Percentiles rank a stretch among this genome's conserved stretches.
phyloP scores from a whole-genome alignment of 2,113 vertebrate genomes.

The Platycercus adscitus region DNA sequence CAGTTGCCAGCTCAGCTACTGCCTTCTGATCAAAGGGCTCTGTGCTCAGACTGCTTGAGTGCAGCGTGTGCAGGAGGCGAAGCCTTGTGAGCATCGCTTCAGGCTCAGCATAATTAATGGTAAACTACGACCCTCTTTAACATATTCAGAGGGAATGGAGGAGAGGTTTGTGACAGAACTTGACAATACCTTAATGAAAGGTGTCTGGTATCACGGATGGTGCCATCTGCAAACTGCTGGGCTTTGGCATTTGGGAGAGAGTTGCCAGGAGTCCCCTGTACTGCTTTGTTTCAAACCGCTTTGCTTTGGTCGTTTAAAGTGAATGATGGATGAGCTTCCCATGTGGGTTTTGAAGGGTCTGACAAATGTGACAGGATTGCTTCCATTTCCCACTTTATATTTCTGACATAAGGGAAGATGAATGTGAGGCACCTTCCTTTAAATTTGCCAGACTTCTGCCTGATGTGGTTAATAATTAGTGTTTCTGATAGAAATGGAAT shows the following conservation, averaged over 20 bases:
- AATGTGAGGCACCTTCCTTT: neutral
- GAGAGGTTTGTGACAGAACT: neutral
- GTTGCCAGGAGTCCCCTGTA: neutral
- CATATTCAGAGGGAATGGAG: neutral
- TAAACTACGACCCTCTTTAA: neutral
- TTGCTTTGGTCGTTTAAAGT: neutral
- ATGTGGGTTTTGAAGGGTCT: neutral
- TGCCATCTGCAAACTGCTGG: fast-evolving
- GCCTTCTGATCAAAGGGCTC: neutral
- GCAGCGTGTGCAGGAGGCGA: fast-evolving
- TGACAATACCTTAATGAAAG: neutral
- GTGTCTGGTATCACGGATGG: neutral
- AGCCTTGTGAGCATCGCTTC: fast-evolving
- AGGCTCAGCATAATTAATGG: neutral
- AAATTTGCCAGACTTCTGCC: neutral
- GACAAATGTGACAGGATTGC: neutral
- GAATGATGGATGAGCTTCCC: slow-evolving; percentile 3
- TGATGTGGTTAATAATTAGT: neutral
- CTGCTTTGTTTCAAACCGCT: neutral
- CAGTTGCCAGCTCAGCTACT: neutral
- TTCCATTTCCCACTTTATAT: neutral
- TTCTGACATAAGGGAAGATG: neutral
- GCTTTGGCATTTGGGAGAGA: neutral
- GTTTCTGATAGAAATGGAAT: neutral
- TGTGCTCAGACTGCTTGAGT: fast-evolving